Percentiles rank a stretch among this genome's conserved stretches.
These are phyloP conservation scores for Emydocephalus ijimae DNA, from an alignment of 2,113 vertebrate species.

Conservation along the genomic window DNA sequence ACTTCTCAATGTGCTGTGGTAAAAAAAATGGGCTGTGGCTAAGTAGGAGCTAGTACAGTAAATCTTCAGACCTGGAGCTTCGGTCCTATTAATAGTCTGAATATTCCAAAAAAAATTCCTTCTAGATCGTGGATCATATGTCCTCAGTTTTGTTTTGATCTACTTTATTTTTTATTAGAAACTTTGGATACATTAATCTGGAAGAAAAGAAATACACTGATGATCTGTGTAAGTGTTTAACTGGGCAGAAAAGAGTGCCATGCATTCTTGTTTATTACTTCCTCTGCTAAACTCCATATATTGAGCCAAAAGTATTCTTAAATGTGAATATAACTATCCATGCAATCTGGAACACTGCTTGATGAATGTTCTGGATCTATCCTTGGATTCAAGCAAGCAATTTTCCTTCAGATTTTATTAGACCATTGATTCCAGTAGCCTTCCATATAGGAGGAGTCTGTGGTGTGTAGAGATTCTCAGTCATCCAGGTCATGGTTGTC, in stretches of 20 bases:
- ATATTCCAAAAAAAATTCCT: neutral
- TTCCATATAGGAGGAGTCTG: neutral
- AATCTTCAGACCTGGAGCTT: neutral
- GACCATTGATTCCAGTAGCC: neutral
- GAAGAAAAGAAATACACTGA: neutral
- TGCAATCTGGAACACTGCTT: neutral
- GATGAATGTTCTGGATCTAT: neutral
- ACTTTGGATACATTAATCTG: neutral
- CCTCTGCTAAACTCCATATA: neutral
- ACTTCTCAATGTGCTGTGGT: slow-evolving; percentile 41
- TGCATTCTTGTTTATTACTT: neutral
- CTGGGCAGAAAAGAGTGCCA: neutral
- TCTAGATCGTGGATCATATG: neutral
- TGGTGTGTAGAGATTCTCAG: neutral
- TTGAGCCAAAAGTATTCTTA: neutral
- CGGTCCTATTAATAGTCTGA: neutral
- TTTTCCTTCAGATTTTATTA: neutral
- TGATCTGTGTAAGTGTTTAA: neutral
- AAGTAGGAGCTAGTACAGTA: neutral
- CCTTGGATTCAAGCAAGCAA: neutral
- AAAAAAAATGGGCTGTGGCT: slow-evolving; percentile 33
- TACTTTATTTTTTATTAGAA: neutral
- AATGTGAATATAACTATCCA: neutral
- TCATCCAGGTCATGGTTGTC: no score
- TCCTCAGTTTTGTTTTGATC: neutral